A percentile compares a stretch with the other conserved stretches of the same genome.
Evolutionary conservation across 2,888 invertebrate species (phyloP).

Genomic region (Eupelmus urozonus): DNA sequence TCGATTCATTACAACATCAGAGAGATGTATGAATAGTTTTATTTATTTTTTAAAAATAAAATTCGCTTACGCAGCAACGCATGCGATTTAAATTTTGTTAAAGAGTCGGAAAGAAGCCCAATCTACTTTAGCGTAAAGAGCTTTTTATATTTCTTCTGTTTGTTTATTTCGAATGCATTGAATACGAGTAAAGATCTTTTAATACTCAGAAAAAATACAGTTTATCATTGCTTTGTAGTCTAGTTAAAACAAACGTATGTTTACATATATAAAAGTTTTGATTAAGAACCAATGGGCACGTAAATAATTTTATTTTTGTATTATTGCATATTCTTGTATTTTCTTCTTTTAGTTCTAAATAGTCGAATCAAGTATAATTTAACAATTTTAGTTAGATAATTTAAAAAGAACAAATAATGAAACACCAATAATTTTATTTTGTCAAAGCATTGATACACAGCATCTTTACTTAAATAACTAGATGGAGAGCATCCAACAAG

Average conservation of each 20-base stretch:
- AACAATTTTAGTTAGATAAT: too few species aligned
- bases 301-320: too few species aligned
- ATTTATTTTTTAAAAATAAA: slow-evolving; percentile 7
- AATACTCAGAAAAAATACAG: neutral
- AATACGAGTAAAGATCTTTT: too few species aligned
- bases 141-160: slow-evolving; percentile 7
- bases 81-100: slow-evolving; percentile 6
- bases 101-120: slow-evolving; percentile 47
- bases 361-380: too few species aligned
- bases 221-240: slow-evolving; percentile 17
- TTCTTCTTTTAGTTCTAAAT: too few species aligned
- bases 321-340: too few species aligned
- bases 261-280: too few species aligned
- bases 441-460: too few species aligned
- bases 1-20: slow-evolving; percentile 34
- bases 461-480: neutral
- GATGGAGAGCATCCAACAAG: neutral
- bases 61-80: neutral
- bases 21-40: slow-evolving; percentile 17
- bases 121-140: slow-evolving; percentile 31
- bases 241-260: too few species aligned
- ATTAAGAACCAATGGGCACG: too few species aligned
- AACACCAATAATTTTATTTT: too few species aligned
- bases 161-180: neutral
- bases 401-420: neutral